phyloP scores from a whole-genome alignment of 2,888 invertebrate species.

The Hirtodrosophila confusa region DNA sequence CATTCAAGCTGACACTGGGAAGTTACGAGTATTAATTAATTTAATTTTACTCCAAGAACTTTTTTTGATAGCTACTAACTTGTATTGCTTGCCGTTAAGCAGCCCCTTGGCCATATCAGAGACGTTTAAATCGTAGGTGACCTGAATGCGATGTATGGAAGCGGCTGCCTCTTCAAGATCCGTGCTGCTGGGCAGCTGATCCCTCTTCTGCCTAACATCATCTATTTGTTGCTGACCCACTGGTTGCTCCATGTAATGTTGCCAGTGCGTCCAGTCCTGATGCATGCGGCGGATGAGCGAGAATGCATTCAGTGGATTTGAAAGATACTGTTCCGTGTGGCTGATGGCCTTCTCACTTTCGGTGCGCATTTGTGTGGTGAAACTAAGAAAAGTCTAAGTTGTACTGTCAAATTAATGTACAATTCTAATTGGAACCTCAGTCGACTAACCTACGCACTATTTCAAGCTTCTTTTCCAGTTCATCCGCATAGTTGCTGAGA shows the following conservation, averaged over 20 bases:
- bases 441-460: constrained; percentile 62
- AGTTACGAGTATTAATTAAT: neutral
- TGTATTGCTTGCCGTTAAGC: constrained; percentile 91
- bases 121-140: constrained; percentile 94
- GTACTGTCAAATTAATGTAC: neutral
- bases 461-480: constrained; percentile 68
- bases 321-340: constrained; percentile 66
- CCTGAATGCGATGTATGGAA: constrained; percentile 95
- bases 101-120: constrained; percentile 92
- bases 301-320: constrained; percentile 78
- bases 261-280: constrained; percentile 76
- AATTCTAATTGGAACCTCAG: neutral
- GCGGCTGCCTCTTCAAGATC: constrained; percentile 96
- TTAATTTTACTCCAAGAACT: constrained; percentile 48
- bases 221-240: constrained; percentile 60
- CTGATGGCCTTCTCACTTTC: constrained; percentile 59
- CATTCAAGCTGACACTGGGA: constrained; percentile 65
- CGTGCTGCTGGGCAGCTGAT: constrained; percentile 89
- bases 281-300: constrained; percentile 77
- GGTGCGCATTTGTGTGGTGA: constrained; percentile 50
- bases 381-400: constrained; percentile 43
- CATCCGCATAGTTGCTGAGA: constrained; percentile 66
- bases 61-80: constrained; percentile 83
- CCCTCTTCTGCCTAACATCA: constrained; percentile 37
- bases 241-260: constrained; percentile 65